Evolutionary conservation across 2,888 invertebrate genomes (phyloP), one percentile per base, ranked within the genome.

Genomic region (Drymonia ruficornis): DNA sequence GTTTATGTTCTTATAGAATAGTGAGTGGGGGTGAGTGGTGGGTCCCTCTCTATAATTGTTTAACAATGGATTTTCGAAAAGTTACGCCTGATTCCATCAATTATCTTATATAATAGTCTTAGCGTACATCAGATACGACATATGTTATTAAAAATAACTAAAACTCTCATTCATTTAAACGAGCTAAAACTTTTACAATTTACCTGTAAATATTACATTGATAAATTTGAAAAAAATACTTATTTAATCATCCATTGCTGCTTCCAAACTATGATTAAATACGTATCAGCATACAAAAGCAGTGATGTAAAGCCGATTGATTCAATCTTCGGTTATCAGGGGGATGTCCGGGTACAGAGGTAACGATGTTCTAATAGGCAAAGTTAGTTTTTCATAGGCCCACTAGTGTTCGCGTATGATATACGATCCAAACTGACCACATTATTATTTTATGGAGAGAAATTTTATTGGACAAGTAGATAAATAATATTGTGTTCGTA

Each of bases 381-480:
- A 85, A 86, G 84, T 83, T 83, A 70, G 75, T 80, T 80, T 79
- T 80, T 82, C 78, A 80, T 83, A 74, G 76, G 70, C 58, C 47
- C 65, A 58, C 64, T 80, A 79, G 72, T 67, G 69, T 56, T 55
- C 67, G 70, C 70, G 67, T 79, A 74, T 81, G 84, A 82, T 81
- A 66, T 76, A 83, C 66, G 74, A 62, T 52, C 44, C 55, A 46
- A 57, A 74, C 66, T 76, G 80, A 72, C 72, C 78, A 29, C 46
- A 46, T 46, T 42, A 42, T 18, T n/a, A 64, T 67, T 67, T 68
- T 74, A 72, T 76, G 70, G 64, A n/a, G n/a, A 11, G 2, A 36
- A n/a, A 36, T 55, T 67, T 61, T 73, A 70, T 70, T 18, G 42
- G 9, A 42, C 42, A 8, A 7, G 42, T 18, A 18, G 8, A 42